Evolutionary conservation across 2,888 invertebrate genomes (phyloP), one percentile per base, ranked within the genome.

Genomic region (Caenorhabditis zanzibari): DNA sequence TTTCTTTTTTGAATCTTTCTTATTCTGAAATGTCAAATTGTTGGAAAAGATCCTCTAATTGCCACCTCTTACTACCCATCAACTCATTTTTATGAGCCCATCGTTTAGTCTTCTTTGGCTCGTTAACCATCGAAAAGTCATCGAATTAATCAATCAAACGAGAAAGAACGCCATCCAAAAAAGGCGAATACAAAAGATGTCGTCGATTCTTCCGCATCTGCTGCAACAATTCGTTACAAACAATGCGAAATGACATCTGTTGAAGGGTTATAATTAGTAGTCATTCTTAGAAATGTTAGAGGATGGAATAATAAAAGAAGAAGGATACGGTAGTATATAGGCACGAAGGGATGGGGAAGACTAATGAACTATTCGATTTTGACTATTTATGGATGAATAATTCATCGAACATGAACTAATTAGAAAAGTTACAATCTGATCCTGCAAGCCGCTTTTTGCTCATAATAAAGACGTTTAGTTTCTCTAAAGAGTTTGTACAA

Each of bases 121-220:
- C 54, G 14, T 28, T 3, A 19, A 58, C 16, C 56, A 28, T 47
- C 71, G 16, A 71, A 71, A 71, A 71, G 63, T 58, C 79, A 64
- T 79, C 47, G 56, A 79, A 79, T 79, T 79, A 79, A 79, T 79
- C 79, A 79, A 79, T 79, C 71, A 79, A 69, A 56, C 63, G 63
- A 52, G 28, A 74, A 61, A 52, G 28, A 74, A 61, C 35, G 49
- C 26, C 24, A 52, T 52, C 59, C 44, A 44, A 44, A 76, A 38
- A 61, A 49, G 52, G 24, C 16, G 54, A 49, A 79, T 56, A 64
- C 32, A 63, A 71, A 35, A 28, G n/a, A 68, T 68, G 68, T 68
- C 68, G 54, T 54, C 68, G 44, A 63, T 71, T 58, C 66, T 14
- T 32, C n/a, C 77, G 54, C 79, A 71, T 79, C 79, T 79, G 79